Conservation (phyloP, 2,113 vertebrate genomes). For the Urocolius indicus region DNA sequence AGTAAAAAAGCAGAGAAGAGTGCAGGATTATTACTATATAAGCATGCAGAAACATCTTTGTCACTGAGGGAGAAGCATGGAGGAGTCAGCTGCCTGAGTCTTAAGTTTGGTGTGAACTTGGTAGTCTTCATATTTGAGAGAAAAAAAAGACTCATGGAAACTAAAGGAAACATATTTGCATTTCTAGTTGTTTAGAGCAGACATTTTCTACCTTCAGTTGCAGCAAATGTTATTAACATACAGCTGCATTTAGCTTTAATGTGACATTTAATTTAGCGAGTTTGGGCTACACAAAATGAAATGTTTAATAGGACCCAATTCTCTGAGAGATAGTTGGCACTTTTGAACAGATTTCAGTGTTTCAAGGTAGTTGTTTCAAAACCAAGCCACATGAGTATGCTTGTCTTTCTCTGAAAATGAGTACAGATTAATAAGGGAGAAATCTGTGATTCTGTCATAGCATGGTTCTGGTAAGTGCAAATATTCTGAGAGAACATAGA, state of each 20-base stretch:
- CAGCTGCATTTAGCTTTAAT: background rate
- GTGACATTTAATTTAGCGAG: background rate
- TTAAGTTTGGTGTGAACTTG: background rate
- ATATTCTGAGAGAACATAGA: background rate
- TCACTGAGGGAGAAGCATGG: background rate
- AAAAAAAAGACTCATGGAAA: background rate
- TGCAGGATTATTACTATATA: background rate
- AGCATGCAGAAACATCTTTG: background rate
- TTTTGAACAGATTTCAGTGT: background rate
- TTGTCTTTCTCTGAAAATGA: background rate
- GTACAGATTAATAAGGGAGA: background rate
- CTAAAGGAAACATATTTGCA: background rate
- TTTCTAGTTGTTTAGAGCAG: background rate
- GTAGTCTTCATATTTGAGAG: background rate
- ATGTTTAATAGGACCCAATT: background rate
- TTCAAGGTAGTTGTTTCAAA: slow-evolving; percentile 3
- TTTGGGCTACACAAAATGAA: background rate
- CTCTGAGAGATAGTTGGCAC: background rate
- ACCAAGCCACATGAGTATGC: background rate
- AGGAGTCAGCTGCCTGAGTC: background rate
- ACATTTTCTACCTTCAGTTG: background rate
- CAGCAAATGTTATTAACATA: background rate
- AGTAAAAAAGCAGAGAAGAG: background rate
- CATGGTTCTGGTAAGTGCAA: background rate
- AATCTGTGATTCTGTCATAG: background rate